Base-by-base conservation (phyloP, 2,113 vertebrate species). In the Nycticorax nycticorax region DNA sequence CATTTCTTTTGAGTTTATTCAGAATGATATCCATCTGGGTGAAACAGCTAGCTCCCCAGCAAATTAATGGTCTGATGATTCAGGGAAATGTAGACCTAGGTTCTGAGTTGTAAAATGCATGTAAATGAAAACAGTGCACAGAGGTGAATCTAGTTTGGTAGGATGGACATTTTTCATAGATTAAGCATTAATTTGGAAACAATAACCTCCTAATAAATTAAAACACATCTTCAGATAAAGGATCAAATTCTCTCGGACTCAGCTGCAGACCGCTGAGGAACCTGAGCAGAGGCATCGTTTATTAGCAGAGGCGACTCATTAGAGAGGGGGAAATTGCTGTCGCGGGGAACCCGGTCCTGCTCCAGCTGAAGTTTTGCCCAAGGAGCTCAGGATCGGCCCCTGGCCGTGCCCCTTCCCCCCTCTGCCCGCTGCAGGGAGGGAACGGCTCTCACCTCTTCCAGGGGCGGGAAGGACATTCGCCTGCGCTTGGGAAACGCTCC, bases 1-100 rank as follows among this genome's bases (percentile, higher is more conserved):
- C 86, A 81, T 89, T 97, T 93, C 80, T 95, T 89, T 45, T 62
- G 45, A 81, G 66, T 95, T 96, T 96, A 68, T 76, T 92, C 73
- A 21, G 73, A 95, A 91, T 79, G 45, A 60, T 85, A 89, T 88
- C 89, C 74, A 88, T 68, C 63, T 96, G 91, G 55, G 71, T 69
- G 67, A 88, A 95, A 84, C 57, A 95, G 27, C 45, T 68, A 92
- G 8, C 71, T 96, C 37, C 37, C 28, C 28, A 92, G 60, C 43
- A 93, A 94, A 91, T 79, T 85, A 93, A 91, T 93, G 60, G 76
- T 89, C 92, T 89, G 84, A 89, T 93, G 89, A 93, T 66, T 92
- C 86, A 74, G 83, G 63, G 89, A 96, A 96, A 96, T 47, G 63
- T 50, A 33, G 32, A 73, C 23, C 39, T 63, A 41, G n/a, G 67